Evolutionary conservation across 2,888 invertebrate genomes (phyloP).

Genomic region (Tetropium fuscum): DNA sequence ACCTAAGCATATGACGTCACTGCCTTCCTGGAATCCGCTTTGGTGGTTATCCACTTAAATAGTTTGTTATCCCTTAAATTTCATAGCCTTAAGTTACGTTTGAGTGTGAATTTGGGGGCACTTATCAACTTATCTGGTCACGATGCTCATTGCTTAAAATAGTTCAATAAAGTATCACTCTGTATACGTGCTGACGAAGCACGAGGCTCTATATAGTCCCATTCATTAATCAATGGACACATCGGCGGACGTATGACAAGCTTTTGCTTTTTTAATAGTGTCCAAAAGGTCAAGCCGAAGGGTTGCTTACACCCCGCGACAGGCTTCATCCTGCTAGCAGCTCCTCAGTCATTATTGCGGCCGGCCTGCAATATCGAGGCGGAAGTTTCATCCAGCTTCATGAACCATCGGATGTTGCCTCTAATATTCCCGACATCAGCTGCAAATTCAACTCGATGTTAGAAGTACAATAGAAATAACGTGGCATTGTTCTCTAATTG

Average conservation of each 20-base stretch:
- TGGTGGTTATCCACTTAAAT: too few species aligned
- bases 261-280: conserved; percentile 10
- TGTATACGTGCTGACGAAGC: too few species aligned
- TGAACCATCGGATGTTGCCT: conserved; percentile 8
- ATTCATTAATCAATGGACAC: conserved; percentile 9
- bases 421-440: conserved; percentile 9
- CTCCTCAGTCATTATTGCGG: conserved; percentile 44
- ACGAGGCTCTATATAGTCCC: not conserved
- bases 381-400: conserved; percentile 45
- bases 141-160: too few species aligned
- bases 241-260: conserved; percentile 10
- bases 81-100: too few species aligned
- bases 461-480: not conserved
- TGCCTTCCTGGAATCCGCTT: too few species aligned
- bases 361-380: conserved; percentile 48
- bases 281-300: conserved; percentile 7
- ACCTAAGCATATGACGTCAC: too few species aligned
- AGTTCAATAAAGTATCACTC: too few species aligned
- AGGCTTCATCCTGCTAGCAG: conserved; percentile 13
- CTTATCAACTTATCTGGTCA: too few species aligned
- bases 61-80: too few species aligned
- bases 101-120: too few species aligned
- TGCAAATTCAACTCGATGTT: conserved; percentile 1
- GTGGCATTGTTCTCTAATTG: conserved; percentile 1
- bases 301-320: conserved; percentile 4